Evolutionary conservation across 2,888 invertebrate species (phyloP).

Genomic region (Trachelus stipa): DNA sequence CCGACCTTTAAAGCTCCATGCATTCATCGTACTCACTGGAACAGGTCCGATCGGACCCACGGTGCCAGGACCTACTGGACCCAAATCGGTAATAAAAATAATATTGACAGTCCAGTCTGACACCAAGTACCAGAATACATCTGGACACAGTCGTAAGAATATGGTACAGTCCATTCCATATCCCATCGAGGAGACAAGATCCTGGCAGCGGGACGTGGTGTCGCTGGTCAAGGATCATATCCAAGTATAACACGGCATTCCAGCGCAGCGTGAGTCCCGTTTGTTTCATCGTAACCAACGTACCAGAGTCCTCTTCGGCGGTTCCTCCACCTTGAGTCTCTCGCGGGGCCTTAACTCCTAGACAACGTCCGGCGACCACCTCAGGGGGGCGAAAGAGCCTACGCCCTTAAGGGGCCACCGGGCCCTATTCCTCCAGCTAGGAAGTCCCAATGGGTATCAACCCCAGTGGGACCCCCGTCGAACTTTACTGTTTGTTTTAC

Average conservation of each 20-base stretch:
- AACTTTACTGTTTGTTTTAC: slow-evolving; percentile 27
- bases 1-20: neutral
- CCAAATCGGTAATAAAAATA: neutral
- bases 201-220: slow-evolving; percentile 23
- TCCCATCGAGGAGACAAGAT: neutral
- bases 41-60: neutral
- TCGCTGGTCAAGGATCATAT: slow-evolving; percentile 31
- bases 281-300: slow-evolving; percentile 28
- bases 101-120: neutral
- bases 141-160: neutral
- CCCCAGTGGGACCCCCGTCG: slow-evolving; percentile 22
- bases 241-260: slow-evolving; percentile 47
- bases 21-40: neutral
- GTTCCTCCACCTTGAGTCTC: neutral
- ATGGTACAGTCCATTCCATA: neutral
- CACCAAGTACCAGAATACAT: neutral
- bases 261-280: slow-evolving; percentile 42
- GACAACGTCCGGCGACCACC: slow-evolving; percentile 34
- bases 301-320: neutral
- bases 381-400: slow-evolving; percentile 37
- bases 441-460: slow-evolving; percentile 35
- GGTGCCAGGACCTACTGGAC: neutral
- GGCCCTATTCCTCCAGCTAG: slow-evolving; percentile 32
- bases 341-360: slow-evolving; percentile 35
- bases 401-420: slow-evolving; percentile 34